Conservation (phyloP, 2,888 invertebrate species). For the Pollenia angustigena region DNA sequence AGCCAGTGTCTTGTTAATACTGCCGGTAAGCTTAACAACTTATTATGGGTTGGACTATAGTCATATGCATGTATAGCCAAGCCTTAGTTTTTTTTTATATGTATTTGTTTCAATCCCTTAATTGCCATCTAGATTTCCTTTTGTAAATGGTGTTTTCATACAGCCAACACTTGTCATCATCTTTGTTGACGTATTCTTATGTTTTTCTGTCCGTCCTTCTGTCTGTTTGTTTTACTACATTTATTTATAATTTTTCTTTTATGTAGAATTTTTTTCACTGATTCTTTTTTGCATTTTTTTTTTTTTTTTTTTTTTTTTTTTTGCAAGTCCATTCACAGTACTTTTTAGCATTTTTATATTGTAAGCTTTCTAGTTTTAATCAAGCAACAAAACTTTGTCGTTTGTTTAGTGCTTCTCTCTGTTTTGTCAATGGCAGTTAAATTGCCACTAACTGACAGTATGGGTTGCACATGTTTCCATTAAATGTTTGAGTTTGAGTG, state of each 20-base stretch:
- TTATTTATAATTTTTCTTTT: slow-evolving; percentile 22
- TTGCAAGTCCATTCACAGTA: slow-evolving; percentile 62
- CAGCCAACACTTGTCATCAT: slow-evolving; percentile 64
- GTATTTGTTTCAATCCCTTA: background rate
- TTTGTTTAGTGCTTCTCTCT: slow-evolving; percentile 50
- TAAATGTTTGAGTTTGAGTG: background rate
- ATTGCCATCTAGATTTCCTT: background rate
- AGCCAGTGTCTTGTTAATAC: too few species aligned
- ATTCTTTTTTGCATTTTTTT: slow-evolving; percentile 11
- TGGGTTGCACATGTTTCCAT: slow-evolving; percentile 20
- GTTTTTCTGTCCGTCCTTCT: slow-evolving; percentile 23
- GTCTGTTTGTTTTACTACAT: slow-evolving; percentile 37
- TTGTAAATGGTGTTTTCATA: slow-evolving; percentile 36
- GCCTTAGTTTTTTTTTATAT: background rate
- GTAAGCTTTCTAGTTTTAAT: slow-evolving; percentile 68
- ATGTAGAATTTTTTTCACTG: slow-evolving; percentile 7
- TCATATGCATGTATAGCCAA: background rate
- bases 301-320: slow-evolving; percentile 33
- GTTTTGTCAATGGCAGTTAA: slow-evolving; percentile 36
- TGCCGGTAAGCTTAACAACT: too few species aligned
- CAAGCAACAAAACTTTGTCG: slow-evolving; percentile 70
- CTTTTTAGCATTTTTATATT: slow-evolving; percentile 8
- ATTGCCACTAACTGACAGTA: slow-evolving; percentile 38
- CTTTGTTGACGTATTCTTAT: slow-evolving; percentile 6
- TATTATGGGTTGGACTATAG: background rate